Base-by-base conservation (phyloP, 2,113 vertebrate species). In the Acinonyx jubatus region DNA sequence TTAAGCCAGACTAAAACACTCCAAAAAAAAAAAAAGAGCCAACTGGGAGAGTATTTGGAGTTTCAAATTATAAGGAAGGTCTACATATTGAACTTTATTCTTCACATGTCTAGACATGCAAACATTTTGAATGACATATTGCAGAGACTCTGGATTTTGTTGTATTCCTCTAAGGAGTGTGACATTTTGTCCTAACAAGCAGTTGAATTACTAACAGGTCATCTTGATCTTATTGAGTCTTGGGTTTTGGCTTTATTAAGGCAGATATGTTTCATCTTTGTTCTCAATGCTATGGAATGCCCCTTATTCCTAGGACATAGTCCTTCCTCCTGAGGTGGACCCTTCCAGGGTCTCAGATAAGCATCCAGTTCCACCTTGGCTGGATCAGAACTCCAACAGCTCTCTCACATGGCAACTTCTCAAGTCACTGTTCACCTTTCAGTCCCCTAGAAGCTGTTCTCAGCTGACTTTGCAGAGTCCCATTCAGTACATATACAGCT, bases 61-160 rank as follows among this genome's bases (percentile, higher is more conserved):
- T 76, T 90, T 97, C 50, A 87, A 89, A 81, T 61, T 38, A 74
- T 80, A 90, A 52, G 14, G 79, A 93, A 94, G 15, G 3, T 71
- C 57, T 63, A 18, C 4, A 7, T 68, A 84, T 41, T 78, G 52
- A 63, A 92, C 41, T 78, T 73, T 65, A 79, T 79, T 91, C 29
- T 91, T 82, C 31, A 41, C 21, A 89, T 71, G 25, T 16, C 52
- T 88, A 73, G 68, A 93, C 36, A 87, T 14, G 55, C 50, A 3
- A 88, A 94, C 23, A 89, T 80, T 78, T 69, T n/a, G 15, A 84
- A 19, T 36, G 61, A 25, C 9, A 7, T 27, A 4, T 61, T 38
- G 14, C 13, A 78, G 19, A 82, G 18, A 33, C 8, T 48, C 57
- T 18, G 36, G 14, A 65, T 69, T 80, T 68, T 68, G 66, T 81